Percentiles rank a stretch among this genome's conserved stretches.
These are phyloP conservation scores for Hyperoodon ampullatus DNA, from an alignment of 2,113 vertebrate species.

Conservation along the genomic window DNA sequence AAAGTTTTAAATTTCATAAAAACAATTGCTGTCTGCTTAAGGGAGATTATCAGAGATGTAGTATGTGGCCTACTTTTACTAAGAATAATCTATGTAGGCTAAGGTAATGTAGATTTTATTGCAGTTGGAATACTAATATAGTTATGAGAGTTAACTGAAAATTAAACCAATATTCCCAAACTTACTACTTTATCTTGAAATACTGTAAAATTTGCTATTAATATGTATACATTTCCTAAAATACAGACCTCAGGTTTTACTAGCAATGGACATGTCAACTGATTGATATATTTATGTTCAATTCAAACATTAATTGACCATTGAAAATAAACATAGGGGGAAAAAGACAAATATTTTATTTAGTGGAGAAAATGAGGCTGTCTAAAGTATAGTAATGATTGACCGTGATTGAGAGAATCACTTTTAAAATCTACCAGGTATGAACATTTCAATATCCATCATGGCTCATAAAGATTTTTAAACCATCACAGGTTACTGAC, in stretches of 20 bases:
- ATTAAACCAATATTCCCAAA: background rate
- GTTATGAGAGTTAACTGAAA: background rate
- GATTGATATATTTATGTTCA: background rate
- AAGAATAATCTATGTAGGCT: background rate
- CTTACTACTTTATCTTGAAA: background rate
- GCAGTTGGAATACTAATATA: background rate
- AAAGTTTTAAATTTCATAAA: background rate
- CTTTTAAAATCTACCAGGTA: conserved; percentile 1
- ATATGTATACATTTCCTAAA: background rate
- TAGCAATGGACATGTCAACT: background rate
- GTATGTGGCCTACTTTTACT: background rate
- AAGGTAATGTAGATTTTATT: background rate
- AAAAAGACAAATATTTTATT: background rate
- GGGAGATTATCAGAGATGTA: background rate
- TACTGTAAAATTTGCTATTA: background rate
- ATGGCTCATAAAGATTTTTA: background rate
- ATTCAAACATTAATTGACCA: background rate
- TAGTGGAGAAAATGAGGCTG: background rate
- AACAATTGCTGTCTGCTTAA: background rate
- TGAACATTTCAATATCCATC: background rate
- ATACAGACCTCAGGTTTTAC: background rate
- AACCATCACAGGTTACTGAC: background rate
- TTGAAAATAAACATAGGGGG: background rate
- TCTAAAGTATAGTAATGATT: background rate
- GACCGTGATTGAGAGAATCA: background rate